Base-by-base conservation (phyloP, 2,113 vertebrate species). In the Hemibagrus wyckioides region DNA sequence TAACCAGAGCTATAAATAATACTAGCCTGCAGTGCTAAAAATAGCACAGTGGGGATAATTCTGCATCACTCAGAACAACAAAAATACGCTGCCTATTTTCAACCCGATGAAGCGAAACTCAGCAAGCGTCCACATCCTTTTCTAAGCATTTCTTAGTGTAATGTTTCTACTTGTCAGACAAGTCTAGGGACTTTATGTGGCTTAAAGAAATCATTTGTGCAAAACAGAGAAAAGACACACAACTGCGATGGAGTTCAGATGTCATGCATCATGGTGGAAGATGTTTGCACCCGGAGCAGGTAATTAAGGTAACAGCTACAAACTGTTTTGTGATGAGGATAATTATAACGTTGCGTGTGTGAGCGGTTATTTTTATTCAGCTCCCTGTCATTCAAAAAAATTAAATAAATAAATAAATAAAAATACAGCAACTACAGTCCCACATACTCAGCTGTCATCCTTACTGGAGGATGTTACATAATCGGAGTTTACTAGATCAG, bases 1-100 rank as follows among this genome's bases (percentile, higher is more conserved):
- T 33, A n/a, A 52, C 39, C 2, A 4, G 28, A 39, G 39, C 48
- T 50, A 59, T 89, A 50, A 69, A 79, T 79, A 86, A 87, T 36
- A 23, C 56, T 17, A 36, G 30, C 13, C 36, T 61, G 28, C 61
- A 2, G 0, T 6, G 59, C 81, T 76, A 86, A 83, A 84, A 83
- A 88, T 63, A 86, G 63, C 54, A 19, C 59, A 61, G 17, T 39
- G 10, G 33, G 59, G n/a, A 71, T 54, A 33, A 67, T 39, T 57
- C 82, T n/a, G 80, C 54, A 79, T 52, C 2, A 50, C 50, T 80
- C 17, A 25, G 1, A 13, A 76, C 56, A 44, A 85, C 10, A 30
- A 54, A 54, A 30, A 23, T 19, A 39, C 48, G 8, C 75, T 30
- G 2, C 39, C 1, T 80, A 0, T 17, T 7, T 77, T 80, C 19